phyloP scores from a whole-genome alignment of 2,888 invertebrate genomes.

The Thecophora atra region DNA sequence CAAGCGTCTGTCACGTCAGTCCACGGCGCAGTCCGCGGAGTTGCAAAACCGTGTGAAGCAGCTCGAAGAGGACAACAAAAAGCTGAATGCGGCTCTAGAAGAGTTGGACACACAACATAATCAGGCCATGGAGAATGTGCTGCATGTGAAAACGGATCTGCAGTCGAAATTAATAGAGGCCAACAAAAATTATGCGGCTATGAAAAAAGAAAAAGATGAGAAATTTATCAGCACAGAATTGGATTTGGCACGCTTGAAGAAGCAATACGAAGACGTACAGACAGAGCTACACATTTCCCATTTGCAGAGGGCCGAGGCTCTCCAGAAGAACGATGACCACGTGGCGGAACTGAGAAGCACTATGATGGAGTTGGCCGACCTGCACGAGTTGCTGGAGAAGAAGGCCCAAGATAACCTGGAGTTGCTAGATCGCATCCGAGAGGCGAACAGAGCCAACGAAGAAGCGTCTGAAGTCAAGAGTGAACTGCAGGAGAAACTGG shows the following conservation, averaged over 20 bases:
- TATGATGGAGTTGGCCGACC: constrained; percentile 52
- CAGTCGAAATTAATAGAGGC: constrained; percentile 69
- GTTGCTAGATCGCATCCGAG: constrained; percentile 56
- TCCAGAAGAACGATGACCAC: constrained; percentile 52
- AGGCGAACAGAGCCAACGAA: constrained; percentile 46
- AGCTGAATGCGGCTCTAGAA: constrained; percentile 70
- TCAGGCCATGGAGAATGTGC: constrained; percentile 72
- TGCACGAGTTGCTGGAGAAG: constrained; percentile 56
- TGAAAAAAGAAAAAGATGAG: constrained; percentile 51
- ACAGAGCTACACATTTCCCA: constrained; percentile 43
- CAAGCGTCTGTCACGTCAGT: background rate
- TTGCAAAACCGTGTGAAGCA: constrained; percentile 67
- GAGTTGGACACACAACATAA: constrained; percentile 80
- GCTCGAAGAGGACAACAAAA: constrained; percentile 66
- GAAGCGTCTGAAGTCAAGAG: constrained; percentile 55
- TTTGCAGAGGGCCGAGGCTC: constrained; percentile 49
- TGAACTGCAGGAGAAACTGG: constrained; percentile 51
- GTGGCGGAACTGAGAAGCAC: constrained; percentile 53
- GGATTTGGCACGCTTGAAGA: constrained; percentile 51
- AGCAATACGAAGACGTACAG: constrained; percentile 49
- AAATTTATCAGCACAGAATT: constrained; percentile 54
- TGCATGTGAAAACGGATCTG: constrained; percentile 69
- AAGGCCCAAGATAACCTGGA: constrained; percentile 56
- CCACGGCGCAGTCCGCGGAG: constrained; percentile 40
- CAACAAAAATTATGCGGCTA: constrained; percentile 63